These are phyloP conservation scores for Ellobius talpinus DNA, from an alignment of 2,113 vertebrate genomes.

Conservation along the genomic window DNA sequence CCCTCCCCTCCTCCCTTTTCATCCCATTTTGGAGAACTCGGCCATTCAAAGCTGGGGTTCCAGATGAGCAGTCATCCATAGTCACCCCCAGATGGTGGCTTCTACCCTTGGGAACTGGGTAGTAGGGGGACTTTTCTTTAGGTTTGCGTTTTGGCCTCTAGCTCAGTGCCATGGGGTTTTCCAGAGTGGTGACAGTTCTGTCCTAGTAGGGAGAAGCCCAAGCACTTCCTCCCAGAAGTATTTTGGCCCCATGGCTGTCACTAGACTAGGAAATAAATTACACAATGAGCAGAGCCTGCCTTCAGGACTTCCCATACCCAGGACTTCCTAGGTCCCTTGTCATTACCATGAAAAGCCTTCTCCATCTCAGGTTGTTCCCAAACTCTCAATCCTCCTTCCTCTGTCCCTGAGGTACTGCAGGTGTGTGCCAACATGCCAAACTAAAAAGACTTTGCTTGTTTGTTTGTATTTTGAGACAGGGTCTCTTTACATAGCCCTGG, in stretches of 20 bases:
- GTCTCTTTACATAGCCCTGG: not conserved
- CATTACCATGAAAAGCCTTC: not conserved
- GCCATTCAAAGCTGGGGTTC: not conserved
- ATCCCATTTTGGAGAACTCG: not conserved
- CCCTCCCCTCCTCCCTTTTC: not conserved
- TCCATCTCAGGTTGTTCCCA: no score
- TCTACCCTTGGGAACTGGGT: constrained; percentile 21
- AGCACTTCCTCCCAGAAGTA: constrained; percentile 56
- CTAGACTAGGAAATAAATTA: not conserved
- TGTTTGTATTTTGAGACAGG: not conserved
- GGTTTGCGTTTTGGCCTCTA: constrained; percentile 22
- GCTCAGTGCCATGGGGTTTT: constrained; percentile 62
- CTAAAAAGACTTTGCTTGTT: not conserved
- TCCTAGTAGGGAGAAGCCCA: not conserved
- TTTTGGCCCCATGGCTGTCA: not conserved
- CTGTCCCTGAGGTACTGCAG: not conserved
- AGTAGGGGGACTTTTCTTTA: constrained; percentile 66
- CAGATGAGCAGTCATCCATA: not conserved
- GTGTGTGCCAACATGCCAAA: not conserved
- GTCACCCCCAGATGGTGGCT: not conserved
- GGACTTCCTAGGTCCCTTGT: not conserved
- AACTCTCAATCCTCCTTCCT: no score
- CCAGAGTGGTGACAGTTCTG: constrained; percentile 62
- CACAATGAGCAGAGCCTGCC: not conserved
- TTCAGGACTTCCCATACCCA: not conserved